phyloP scores from a whole-genome alignment of 2,888 invertebrate genomes.

The Agrotis clavis region DNA sequence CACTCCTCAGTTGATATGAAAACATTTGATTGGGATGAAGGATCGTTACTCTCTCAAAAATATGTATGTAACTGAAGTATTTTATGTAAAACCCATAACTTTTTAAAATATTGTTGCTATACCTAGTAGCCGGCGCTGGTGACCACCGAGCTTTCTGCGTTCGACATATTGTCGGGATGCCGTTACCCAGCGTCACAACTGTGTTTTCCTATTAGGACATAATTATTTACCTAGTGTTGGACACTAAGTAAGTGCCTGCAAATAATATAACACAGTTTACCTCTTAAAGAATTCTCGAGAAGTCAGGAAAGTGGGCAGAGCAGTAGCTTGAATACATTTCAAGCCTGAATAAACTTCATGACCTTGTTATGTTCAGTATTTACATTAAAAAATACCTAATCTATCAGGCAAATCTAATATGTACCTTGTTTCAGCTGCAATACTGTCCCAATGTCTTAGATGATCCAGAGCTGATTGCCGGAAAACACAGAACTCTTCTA shows the following conservation, averaged over 20 bases:
- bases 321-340: background rate
- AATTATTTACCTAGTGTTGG: background rate
- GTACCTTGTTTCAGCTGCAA: conserved; percentile 80
- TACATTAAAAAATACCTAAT: no score
- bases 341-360: background rate
- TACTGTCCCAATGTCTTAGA: conserved; percentile 98
- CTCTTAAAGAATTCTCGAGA: background rate
- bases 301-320: no score
- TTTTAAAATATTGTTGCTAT: background rate
- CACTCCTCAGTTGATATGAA: conserved; percentile 85
- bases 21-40: conserved; percentile 90
- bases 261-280: background rate
- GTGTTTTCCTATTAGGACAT: conserved; percentile 4
- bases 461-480: conserved; percentile 97
- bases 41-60: conserved; percentile 82
- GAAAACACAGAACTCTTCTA: conserved; percentile 96
- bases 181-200: background rate
- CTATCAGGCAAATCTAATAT: background rate
- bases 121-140: background rate
- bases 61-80: conserved; percentile 75
- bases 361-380: background rate
- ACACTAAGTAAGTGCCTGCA: no score
- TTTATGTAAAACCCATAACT: background rate
- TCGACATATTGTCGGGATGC: background rate
- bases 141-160: background rate